These are phyloP conservation scores for Tetheella fluctuosa DNA, from an alignment of 2,888 invertebrate species.

Conservation along the genomic window DNA sequence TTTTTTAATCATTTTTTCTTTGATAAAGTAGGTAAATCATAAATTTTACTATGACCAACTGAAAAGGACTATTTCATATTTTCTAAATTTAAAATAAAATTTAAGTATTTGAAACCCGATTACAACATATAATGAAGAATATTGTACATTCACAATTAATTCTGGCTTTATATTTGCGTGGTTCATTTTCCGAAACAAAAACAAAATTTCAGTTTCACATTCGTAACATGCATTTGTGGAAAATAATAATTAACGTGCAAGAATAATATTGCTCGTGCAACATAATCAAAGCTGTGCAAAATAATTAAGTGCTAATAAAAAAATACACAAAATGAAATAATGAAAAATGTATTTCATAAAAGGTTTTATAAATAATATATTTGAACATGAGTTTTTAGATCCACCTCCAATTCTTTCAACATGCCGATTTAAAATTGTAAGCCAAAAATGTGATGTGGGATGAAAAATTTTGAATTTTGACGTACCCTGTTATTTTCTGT, in stretches of 20 bases:
- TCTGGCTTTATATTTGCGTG: not conserved
- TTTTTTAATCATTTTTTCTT: no score
- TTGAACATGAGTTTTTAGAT: slow-evolving; percentile 28
- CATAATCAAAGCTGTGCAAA: slow-evolving; percentile 36
- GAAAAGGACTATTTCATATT: no score
- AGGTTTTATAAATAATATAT: slow-evolving; percentile 5
- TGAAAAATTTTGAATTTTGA: slow-evolving; percentile 76
- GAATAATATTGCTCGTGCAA: slow-evolving; percentile 38
- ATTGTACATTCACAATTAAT: not conserved
- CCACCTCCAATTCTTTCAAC: slow-evolving; percentile 79
- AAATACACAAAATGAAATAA: slow-evolving; percentile 19
- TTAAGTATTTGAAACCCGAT: no score
- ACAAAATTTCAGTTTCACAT: slow-evolving; percentile 22
- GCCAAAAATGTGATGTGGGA: slow-evolving; percentile 60
- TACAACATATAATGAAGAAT: no score
- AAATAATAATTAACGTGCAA: slow-evolving; percentile 34
- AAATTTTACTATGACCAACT: no score
- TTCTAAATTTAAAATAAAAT: no score
- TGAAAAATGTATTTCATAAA: slow-evolving; percentile 2
- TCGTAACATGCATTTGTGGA: slow-evolving; percentile 39
- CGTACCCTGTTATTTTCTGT: slow-evolving; percentile 68
- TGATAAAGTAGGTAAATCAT: no score
- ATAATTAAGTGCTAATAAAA: slow-evolving; percentile 18
- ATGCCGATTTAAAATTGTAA: slow-evolving; percentile 67
- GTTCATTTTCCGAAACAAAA: slow-evolving; percentile 17